Conservation (phyloP, 2,113 vertebrate genomes). For the Pan paniscus region DNA sequence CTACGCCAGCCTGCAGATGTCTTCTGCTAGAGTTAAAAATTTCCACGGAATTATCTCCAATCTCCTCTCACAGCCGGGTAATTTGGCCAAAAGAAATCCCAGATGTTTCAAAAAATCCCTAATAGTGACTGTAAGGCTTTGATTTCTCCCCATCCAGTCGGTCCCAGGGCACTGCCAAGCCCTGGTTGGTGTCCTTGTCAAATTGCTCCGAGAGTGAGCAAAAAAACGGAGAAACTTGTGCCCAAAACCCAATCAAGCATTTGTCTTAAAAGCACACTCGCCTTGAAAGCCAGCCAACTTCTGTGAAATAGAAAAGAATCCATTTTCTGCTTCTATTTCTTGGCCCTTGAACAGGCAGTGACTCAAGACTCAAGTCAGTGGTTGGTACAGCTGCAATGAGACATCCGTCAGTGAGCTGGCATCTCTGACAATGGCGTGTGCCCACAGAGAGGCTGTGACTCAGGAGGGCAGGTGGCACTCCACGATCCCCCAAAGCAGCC, state of each 20-base stretch:
- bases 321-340: not conserved
- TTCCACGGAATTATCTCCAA: not conserved
- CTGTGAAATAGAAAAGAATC: not conserved
- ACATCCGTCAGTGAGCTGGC: not conserved
- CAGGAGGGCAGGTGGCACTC: not conserved
- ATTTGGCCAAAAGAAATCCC: not conserved
- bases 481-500: not conserved
- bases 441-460: not conserved
- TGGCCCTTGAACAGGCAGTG: not conserved
- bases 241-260: not conserved
- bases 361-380: not conserved
- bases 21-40: not conserved
- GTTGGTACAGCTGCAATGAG: not conserved
- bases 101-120: not conserved
- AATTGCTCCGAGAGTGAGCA: not conserved
- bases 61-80: not conserved
- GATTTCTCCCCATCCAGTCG: not conserved
- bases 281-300: conserved; percentile 25
- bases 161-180: not conserved
- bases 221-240: not conserved
- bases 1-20: not conserved
- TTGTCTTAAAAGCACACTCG: not conserved
- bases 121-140: not conserved
- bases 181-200: not conserved
- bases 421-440: not conserved